Percentiles rank a stretch among this genome's conserved stretches.
Evolutionary conservation across 1,140 invertebrate genomes (phyloP).

Genomic region (Lysiphlebus fabarum): DNA sequence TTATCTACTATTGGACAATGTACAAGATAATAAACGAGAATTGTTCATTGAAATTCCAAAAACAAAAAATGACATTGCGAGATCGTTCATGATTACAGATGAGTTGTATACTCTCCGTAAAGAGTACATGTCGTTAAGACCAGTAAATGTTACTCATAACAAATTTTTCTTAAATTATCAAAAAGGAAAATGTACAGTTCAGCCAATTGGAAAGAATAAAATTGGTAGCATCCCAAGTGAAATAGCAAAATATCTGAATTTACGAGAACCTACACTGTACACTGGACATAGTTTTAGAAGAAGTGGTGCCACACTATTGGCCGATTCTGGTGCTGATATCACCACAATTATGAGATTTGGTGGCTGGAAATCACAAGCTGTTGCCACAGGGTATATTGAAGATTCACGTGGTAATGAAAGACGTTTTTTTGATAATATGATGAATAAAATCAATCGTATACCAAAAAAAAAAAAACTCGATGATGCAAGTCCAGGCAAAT

Average conservation of each 20-base stretch:
- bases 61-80: background rate
- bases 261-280: background rate
- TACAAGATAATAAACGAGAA: background rate
- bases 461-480: too few relatives aligned
- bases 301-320: background rate
- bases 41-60: background rate
- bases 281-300: slow-evolving; percentile 1
- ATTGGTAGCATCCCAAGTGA: background rate
- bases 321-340: background rate
- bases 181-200: background rate
- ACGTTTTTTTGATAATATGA: background rate
- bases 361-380: background rate
- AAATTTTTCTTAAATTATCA: background rate
- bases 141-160: background rate
- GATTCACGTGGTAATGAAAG: background rate
- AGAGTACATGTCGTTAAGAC: background rate
- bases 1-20: background rate
- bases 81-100: background rate
- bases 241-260: background rate
- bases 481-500: too few relatives aligned
- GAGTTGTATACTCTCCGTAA: background rate
- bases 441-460: too few relatives aligned
- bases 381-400: background rate
- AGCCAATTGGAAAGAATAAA: background rate
- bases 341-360: background rate